phyloP scores from a whole-genome alignment of 2,113 vertebrate genomes.

The Chionodraco myersi region DNA sequence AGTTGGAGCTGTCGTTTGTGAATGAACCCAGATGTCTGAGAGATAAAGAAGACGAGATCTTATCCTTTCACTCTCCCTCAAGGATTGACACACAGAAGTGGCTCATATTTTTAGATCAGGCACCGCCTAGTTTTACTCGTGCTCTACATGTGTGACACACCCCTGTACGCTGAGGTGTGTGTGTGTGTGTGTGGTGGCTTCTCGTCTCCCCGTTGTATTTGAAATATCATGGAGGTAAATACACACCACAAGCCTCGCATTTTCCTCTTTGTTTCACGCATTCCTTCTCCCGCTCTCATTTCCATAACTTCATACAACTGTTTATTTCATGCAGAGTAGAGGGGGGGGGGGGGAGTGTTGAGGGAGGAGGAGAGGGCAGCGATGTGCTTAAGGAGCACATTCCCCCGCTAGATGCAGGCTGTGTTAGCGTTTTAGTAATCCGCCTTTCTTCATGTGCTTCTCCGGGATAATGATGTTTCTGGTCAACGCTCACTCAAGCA shows the following conservation, averaged over 20 bases:
- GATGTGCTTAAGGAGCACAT: constrained; percentile 55
- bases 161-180: neutral
- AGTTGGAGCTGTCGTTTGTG: constrained; percentile 65
- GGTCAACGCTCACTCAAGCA: constrained; percentile 44
- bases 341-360: neutral
- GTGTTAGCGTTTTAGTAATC: constrained; percentile 30
- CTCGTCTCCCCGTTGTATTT: constrained; percentile 8
- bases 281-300: constrained; percentile 36
- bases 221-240: constrained; percentile 23
- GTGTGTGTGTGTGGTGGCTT: neutral
- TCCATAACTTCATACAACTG: constrained; percentile 53
- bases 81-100: constrained; percentile 57
- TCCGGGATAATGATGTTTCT: constrained; percentile 37
- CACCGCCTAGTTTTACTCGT: neutral
- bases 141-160: constrained; percentile 30
- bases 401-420: constrained; percentile 25
- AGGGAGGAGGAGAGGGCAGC: constrained; percentile 57
- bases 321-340: constrained; percentile 30
- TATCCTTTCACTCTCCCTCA: constrained; percentile 51
- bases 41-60: constrained; percentile 58
- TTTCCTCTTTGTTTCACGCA: constrained; percentile 33
- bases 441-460: constrained; percentile 12
- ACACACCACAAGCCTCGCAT: neutral
- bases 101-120: constrained; percentile 56
- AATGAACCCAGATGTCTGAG: constrained; percentile 71